phyloP scores from a whole-genome alignment of 2,113 vertebrate species.

The Daubentonia madagascariensis region DNA sequence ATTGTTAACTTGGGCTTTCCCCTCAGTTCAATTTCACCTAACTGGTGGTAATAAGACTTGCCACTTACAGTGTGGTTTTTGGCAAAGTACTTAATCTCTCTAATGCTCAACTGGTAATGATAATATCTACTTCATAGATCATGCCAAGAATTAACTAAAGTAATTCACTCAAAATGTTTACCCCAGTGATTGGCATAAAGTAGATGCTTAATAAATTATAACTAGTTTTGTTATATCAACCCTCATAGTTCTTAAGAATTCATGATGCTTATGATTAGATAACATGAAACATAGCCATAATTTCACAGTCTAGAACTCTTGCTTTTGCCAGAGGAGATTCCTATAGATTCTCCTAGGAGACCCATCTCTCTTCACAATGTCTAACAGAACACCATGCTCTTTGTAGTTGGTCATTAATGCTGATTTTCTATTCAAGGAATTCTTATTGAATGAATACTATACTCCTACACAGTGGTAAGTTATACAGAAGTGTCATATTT shows the following conservation, averaged over 20 bases:
- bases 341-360: not conserved
- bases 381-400: not conserved
- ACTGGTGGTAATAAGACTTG: not conserved
- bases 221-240: not conserved
- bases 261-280: not conserved
- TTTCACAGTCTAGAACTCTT: not conserved
- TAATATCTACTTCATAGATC: not conserved
- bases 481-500: not conserved
- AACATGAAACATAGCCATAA: not conserved
- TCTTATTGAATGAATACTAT: not conserved
- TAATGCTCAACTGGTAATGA: not conserved
- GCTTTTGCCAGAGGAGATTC: not conserved
- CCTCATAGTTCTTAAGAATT: not conserved
- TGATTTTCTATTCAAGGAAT: constrained; percentile 1
- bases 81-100: not conserved
- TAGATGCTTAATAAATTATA: not conserved
- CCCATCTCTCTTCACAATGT: not conserved
- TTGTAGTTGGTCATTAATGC: not conserved
- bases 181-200: not conserved
- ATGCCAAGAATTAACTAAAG: not conserved
- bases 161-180: not conserved
- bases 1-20: not conserved
- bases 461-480: not conserved
- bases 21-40: not conserved
- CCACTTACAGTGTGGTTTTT: not conserved